Percentiles rank a stretch among this genome's conserved stretches.
Evolutionary conservation across 2,888 invertebrate genomes (phyloP).

Genomic region (Drosophila emarginata): DNA sequence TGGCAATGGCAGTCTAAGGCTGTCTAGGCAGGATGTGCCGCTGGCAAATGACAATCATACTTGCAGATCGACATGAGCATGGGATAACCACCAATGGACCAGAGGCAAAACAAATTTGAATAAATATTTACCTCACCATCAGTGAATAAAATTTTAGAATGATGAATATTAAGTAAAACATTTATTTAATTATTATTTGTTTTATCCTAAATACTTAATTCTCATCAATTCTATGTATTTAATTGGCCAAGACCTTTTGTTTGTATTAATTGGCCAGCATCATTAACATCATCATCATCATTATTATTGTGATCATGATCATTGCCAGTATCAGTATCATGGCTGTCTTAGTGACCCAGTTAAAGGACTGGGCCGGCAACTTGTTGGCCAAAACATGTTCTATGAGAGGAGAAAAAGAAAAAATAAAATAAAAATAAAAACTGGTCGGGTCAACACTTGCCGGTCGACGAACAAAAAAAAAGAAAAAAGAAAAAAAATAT

Average conservation of each 20-base stretch:
- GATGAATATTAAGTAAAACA: no score
- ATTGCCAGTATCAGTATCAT: background rate
- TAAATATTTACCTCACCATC: no score
- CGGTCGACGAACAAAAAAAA: conserved; percentile 10
- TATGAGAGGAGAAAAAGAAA: conserved; percentile 42
- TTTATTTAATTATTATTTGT: no score
- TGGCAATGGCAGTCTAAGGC: conserved; percentile 26
- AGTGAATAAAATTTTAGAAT: no score
- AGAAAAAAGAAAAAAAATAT: conserved; percentile 36
- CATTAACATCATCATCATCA: background rate
- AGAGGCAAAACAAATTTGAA: conserved; percentile 1
- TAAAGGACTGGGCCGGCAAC: conserved; percentile 68
- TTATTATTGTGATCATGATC: no score
- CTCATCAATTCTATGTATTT: no score
- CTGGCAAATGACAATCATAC: conserved; percentile 50
- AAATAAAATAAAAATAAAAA: conserved; percentile 43
- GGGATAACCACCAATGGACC: conserved; percentile 1
- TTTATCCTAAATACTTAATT: no score
- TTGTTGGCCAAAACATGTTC: conserved; percentile 70
- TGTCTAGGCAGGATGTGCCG: conserved; percentile 65
- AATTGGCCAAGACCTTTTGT: conserved; percentile 27
- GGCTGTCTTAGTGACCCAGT: conserved; percentile 63
- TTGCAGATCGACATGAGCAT: conserved; percentile 29
- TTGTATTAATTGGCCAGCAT: conserved; percentile 52
- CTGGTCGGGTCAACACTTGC: conserved; percentile 64